These are phyloP conservation scores for Pissodes strobi DNA, from an alignment of 1,140 invertebrate genomes.

Conservation along the genomic window DNA sequence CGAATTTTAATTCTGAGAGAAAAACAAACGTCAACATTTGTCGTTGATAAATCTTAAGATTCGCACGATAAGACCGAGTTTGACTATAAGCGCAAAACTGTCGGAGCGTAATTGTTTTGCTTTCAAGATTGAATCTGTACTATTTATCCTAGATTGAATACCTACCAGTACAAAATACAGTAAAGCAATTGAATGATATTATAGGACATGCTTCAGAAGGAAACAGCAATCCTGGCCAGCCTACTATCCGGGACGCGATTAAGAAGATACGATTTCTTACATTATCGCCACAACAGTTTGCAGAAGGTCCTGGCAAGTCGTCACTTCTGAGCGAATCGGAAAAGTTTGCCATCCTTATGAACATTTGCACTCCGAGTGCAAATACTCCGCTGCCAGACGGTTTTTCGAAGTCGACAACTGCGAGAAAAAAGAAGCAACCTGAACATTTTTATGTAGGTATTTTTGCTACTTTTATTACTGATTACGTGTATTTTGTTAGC, in stretches of 20 bases:
- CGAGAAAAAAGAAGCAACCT: slow-evolving; percentile 30
- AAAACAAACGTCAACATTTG: no score
- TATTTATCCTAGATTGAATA: no score
- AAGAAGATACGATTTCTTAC: slow-evolving; percentile 76
- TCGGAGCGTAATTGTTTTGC: no score
- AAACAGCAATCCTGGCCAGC: slow-evolving; percentile 37
- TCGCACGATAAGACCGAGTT: no score
- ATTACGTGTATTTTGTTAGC: no score
- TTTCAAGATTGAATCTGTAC: no score
- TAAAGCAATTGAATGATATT: no score
- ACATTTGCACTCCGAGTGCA: slow-evolving; percentile 69
- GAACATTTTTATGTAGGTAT: slow-evolving; percentile 21
- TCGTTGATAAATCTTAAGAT: no score
- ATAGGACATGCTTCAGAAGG: slow-evolving; percentile 39
- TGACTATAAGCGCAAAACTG: no score
- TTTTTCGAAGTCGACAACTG: slow-evolving; percentile 60
- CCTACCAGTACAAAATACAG: no score
- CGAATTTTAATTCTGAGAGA: no score
- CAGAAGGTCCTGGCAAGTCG: slow-evolving; percentile 74
- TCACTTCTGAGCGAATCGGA: slow-evolving; percentile 73
- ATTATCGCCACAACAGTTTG: slow-evolving; percentile 77
- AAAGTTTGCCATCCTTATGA: slow-evolving; percentile 79
- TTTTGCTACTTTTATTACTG: no score
- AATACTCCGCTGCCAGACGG: slow-evolving; percentile 71
- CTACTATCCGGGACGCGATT: slow-evolving; percentile 58